Percentiles rank a stretch among this genome's conserved stretches.
These are phyloP conservation scores for Mus minutoides DNA, from an alignment of 2,797 vertebrate genomes.

Conservation along the genomic window DNA sequence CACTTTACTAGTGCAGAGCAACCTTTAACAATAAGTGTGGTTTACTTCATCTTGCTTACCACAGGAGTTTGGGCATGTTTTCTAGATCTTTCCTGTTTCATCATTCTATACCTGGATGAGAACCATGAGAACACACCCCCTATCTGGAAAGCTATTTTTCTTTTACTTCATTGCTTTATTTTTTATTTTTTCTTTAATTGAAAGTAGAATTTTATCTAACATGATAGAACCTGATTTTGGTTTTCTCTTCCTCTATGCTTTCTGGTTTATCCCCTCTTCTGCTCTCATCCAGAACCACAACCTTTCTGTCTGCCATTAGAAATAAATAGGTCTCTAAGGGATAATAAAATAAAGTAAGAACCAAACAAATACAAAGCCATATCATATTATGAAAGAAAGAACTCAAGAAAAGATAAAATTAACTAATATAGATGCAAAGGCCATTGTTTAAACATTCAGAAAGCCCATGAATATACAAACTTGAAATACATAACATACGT, in stretches of 20 bases:
- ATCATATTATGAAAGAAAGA: background rate
- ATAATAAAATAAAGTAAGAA: background rate
- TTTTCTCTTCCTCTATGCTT: background rate
- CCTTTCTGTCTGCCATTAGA: background rate
- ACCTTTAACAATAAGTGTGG: background rate
- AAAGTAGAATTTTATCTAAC: background rate
- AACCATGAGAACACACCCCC: background rate
- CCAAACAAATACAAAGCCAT: background rate
- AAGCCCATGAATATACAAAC: background rate
- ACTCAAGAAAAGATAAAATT: background rate
- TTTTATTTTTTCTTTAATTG: background rate
- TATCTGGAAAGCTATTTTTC: background rate
- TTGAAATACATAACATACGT: background rate
- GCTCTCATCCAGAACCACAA: background rate
- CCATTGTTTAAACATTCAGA: background rate
- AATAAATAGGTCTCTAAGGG: background rate
- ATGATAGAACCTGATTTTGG: too few species aligned
- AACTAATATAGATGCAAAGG: background rate
- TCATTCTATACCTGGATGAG: background rate
- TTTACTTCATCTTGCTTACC: background rate
- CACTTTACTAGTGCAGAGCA: background rate
- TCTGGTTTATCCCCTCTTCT: accelerated
- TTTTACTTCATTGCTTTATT: background rate
- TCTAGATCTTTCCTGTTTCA: background rate
- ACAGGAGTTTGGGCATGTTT: accelerated